These are phyloP conservation scores for Atractosteus spatula DNA, from an alignment of 2,113 vertebrate genomes.

Conservation along the genomic window DNA sequence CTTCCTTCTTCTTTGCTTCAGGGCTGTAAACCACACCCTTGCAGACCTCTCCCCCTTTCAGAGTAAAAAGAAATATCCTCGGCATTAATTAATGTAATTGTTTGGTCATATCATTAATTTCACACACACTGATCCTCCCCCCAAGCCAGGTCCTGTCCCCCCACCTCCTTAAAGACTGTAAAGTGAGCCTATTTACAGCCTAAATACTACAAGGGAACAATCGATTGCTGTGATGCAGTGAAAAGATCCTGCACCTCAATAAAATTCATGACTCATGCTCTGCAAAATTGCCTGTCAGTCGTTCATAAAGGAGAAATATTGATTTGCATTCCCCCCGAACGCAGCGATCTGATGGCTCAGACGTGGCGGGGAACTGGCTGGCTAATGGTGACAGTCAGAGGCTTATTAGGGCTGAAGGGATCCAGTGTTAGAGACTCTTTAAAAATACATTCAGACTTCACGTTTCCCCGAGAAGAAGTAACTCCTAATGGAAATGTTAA, in stretches of 20 bases:
- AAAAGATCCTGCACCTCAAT: not conserved
- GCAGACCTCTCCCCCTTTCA: not conserved
- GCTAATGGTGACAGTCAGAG: not conserved
- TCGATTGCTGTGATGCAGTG: no score
- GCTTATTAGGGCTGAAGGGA: not conserved
- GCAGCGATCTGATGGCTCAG: not conserved
- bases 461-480: no score
- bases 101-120: no score
- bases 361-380: not conserved
- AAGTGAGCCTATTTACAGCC: not conserved
- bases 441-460: no score
- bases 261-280: not conserved
- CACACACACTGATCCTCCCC: no score
- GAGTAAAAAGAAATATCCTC: no score
- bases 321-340: not conserved
- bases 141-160: no score
- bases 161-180: no score
- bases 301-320: constrained; percentile 7
- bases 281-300: not conserved
- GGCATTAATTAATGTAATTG: not conserved
- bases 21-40: not conserved
- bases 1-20: not conserved
- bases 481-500: no score
- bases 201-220: not conserved
- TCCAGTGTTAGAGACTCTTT: no score